phyloP scores from a whole-genome alignment of 35 echinoderm and acorn worm genomes.

The Apostichopus parvimensis region DNA sequence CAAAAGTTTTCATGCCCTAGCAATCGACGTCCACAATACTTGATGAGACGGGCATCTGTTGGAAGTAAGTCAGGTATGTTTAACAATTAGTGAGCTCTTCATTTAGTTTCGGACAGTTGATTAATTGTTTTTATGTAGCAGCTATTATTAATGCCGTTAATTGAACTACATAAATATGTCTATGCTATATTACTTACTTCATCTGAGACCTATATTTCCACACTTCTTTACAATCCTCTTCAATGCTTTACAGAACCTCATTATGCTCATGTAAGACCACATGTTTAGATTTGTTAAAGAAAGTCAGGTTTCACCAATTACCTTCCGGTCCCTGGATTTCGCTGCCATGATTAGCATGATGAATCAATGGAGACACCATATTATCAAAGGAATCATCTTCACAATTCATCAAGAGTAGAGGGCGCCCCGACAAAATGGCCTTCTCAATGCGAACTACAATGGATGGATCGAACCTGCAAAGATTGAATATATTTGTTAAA shows the following conservation, averaged over 20 bases:
- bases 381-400: constrained; percentile 80
- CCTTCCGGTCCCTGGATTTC: constrained; percentile 83
- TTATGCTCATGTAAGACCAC: background rate
- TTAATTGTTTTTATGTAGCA: no score
- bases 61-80: no score
- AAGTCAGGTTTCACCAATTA: constrained; percentile 28
- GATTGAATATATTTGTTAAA: no score
- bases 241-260: no score
- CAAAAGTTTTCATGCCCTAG: constrained; percentile 91
- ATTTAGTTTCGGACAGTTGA: no score
- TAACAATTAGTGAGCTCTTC: no score
- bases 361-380: constrained; percentile 89
- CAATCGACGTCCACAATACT: constrained; percentile 88
- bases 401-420: constrained; percentile 95
- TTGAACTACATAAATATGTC: no score
- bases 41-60: constrained; percentile 93
- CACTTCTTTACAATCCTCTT: no score
- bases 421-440: constrained; percentile 90
- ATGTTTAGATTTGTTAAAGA: background rate
- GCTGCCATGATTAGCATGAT: constrained; percentile 93
- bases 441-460: constrained; percentile 98
- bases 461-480: constrained; percentile 93
- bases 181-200: no score
- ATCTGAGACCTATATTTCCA: no score
- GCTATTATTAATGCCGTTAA: no score